These are phyloP conservation scores for Alviniconcha marisindica DNA, from an alignment of 1,140 invertebrate genomes.

Conservation along the genomic window DNA sequence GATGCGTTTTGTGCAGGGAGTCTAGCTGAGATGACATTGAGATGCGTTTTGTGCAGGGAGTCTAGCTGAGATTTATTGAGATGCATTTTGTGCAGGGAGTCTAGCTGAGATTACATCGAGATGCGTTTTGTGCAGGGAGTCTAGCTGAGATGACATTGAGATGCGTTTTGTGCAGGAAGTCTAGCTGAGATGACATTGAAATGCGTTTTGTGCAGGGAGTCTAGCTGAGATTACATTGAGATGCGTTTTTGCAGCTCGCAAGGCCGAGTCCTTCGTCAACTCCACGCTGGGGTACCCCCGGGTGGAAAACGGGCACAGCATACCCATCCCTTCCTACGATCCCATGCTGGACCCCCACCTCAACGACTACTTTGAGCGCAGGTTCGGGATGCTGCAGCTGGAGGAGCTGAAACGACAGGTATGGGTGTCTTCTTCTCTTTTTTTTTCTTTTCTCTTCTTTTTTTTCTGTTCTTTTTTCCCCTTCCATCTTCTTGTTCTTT, in stretches of 20 bases:
- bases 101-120: no score
- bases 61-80: no score
- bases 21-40: no score
- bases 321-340: slow-evolving; percentile 69
- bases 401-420: slow-evolving; percentile 45
- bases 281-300: slow-evolving; percentile 58
- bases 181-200: no score
- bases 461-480: slow-evolving; percentile 2
- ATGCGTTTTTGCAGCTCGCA: slow-evolving; percentile 45
- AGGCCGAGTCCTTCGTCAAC: slow-evolving; percentile 56
- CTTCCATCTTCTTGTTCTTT: neutral
- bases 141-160: no score
- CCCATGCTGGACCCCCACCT: slow-evolving; percentile 74
- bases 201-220: no score
- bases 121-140: no score
- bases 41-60: no score
- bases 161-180: no score
- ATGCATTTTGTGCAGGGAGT: no score
- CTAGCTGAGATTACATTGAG: no score
- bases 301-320: slow-evolving; percentile 53
- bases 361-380: slow-evolving; percentile 72
- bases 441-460: slow-evolving; percentile 29
- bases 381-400: slow-evolving; percentile 67
- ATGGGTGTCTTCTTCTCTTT: slow-evolving; percentile 5
- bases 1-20: no score